Evolutionary conservation across 64 coral and sea anemone species (phyloP).

Genomic region (Dendronephthya gigantea): DNA sequence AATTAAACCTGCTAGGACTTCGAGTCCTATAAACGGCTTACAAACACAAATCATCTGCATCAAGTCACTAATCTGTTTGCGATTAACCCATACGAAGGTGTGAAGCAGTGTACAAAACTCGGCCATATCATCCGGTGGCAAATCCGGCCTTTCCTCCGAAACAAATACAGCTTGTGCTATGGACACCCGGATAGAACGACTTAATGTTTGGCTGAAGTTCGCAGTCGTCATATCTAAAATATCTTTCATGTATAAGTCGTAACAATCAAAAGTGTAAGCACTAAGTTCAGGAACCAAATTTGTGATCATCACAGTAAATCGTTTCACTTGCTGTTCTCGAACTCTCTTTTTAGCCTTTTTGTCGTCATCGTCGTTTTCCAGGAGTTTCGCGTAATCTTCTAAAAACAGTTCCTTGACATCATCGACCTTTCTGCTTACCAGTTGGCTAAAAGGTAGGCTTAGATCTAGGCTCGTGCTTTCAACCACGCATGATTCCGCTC

Average conservation of each 20-base stretch:
- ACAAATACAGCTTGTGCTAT: neutral
- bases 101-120: neutral
- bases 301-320: neutral
- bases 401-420: constrained; percentile 46
- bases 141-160: neutral
- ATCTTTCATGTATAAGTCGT: neutral
- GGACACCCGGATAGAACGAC: neutral
- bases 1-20: neutral
- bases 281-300: neutral
- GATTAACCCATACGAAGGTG: neutral
- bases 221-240: neutral
- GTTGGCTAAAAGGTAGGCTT: constrained; percentile 41
- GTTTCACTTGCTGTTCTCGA: neutral
- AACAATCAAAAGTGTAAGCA: neutral
- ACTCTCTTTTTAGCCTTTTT: neutral
- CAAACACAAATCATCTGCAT: neutral
- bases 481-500: constrained; percentile 47
- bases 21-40: neutral
- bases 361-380: neutral
- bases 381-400: constrained; percentile 25
- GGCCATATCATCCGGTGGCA: neutral
- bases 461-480: constrained; percentile 24
- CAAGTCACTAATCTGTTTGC: neutral
- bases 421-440: constrained; percentile 54
- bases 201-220: neutral